Evolutionary conservation across 2,113 vertebrate genomes (phyloP).

Genomic region (Candoia aspera): DNA sequence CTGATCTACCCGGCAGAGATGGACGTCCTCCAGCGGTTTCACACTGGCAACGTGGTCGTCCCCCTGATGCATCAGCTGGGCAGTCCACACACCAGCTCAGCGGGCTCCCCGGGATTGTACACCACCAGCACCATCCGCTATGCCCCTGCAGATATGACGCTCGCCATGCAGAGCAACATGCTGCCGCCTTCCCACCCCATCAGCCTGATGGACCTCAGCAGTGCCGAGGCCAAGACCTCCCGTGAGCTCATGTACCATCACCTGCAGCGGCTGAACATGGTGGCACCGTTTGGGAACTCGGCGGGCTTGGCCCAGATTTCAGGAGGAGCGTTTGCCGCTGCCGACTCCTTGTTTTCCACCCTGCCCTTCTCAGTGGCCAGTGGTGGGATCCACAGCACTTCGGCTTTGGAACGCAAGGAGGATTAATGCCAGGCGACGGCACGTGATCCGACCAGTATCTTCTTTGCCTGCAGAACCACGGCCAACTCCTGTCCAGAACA

Average conservation of each 20-base stretch:
- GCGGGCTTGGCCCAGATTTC: conserved; percentile 28
- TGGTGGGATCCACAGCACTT: conserved; percentile 39
- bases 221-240: conserved; percentile 69
- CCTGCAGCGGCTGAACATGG: conserved; percentile 81
- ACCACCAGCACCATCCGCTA: conserved; percentile 88
- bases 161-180: conserved; percentile 37
- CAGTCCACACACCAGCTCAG: not conserved
- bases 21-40: conserved; percentile 82
- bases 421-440: conserved; percentile 36
- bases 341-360: conserved; percentile 57
- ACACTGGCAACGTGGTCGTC: conserved; percentile 79
- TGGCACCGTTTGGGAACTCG: conserved; percentile 79
- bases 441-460: conserved; percentile 49
- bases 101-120: conserved; percentile 80
- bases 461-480: conserved; percentile 73
- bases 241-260: conserved; percentile 81
- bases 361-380: conserved; percentile 53
- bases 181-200: conserved; percentile 60
- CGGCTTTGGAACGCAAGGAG: conserved; percentile 77
- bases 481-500: conserved; percentile 76
- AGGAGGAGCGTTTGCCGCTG: conserved; percentile 14
- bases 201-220: conserved; percentile 68
- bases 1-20: conserved; percentile 71
- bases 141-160: conserved; percentile 81
- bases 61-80: conserved; percentile 76